A percentile compares a stretch with the other conserved stretches of the same genome.
Conservation (phyloP, 2,888 invertebrate species). For the Coremacera marginata region DNA sequence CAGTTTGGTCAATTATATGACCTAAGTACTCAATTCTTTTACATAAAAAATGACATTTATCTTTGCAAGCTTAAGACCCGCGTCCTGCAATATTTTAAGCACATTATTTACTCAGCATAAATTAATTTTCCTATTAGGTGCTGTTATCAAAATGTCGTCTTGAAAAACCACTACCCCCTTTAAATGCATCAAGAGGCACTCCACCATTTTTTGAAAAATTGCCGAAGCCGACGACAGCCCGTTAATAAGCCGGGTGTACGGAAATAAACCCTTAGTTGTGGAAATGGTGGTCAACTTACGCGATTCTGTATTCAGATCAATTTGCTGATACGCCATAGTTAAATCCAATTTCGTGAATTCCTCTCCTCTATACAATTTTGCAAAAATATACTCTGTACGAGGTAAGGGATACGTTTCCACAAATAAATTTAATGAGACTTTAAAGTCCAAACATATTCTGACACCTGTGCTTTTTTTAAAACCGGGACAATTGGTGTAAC, state of each 20-base stretch:
- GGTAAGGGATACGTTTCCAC: conserved; percentile 55
- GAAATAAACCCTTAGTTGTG: too few species aligned
- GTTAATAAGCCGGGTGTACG: conserved; percentile 53
- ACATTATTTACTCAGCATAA: too few species aligned
- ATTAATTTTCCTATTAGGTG: too few species aligned
- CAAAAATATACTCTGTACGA: conserved; percentile 54
- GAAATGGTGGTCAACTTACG: too few species aligned
- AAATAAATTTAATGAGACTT: conserved; percentile 53
- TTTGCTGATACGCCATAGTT: conserved; percentile 59
- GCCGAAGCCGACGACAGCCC: conserved; percentile 62
- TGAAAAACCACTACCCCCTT: conserved; percentile 44
- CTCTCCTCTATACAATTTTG: too few species aligned
- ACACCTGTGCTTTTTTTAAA: conserved; percentile 56
- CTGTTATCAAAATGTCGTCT: conserved; percentile 57
- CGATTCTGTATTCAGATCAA: conserved; percentile 56
- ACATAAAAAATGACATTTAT: too few species aligned
- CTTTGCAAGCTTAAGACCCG: conserved; percentile 28
- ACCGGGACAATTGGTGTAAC: conserved; percentile 62
- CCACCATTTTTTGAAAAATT: too few species aligned
- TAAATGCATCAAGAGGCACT: conserved; percentile 54
- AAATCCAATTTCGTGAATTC: conserved; percentile 47
- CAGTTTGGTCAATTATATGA: conserved; percentile 54
- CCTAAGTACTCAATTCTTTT: conserved; percentile 54
- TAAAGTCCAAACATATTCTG: conserved; percentile 46
- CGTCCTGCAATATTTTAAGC: too few species aligned